phyloP scores from a whole-genome alignment of 2,797 vertebrate genomes.

The Falco cherrug region DNA sequence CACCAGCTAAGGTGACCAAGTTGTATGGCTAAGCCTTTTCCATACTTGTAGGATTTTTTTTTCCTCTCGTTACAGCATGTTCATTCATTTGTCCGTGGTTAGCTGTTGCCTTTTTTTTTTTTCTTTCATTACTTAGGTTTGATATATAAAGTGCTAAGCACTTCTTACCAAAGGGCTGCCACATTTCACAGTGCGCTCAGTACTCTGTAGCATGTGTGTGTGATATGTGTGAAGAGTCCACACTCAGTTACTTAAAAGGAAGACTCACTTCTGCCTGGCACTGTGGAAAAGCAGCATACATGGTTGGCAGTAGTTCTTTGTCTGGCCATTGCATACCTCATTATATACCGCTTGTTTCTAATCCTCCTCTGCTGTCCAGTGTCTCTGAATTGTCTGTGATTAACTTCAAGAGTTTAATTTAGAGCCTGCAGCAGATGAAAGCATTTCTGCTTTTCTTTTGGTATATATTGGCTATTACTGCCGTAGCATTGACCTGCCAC shows the following conservation, averaged over 20 bases:
- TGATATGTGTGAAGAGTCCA: not conserved
- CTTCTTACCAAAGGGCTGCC: not conserved
- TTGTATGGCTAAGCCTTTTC: not conserved
- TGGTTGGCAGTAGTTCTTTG: not conserved
- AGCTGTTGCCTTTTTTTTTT: not conserved
- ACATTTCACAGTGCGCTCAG: fast-evolving
- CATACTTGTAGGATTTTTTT: not conserved
- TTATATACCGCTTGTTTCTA: not conserved
- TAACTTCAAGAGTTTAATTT: not conserved
- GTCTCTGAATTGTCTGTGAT: not conserved
- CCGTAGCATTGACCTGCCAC: not conserved
- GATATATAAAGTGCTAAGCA: not conserved
- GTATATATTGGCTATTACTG: not conserved
- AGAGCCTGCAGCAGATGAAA: not conserved
- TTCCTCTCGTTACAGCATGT: not conserved
- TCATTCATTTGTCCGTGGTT: not conserved
- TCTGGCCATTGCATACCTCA: not conserved
- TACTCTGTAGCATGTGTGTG: not conserved
- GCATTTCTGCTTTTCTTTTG: not conserved
- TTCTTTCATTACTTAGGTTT: not conserved
- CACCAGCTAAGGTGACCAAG: not conserved
- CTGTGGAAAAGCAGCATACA: not conserved
- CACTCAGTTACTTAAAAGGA: not conserved
- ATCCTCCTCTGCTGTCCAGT: not conserved
- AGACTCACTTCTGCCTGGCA: not conserved